Evolutionary conservation across 2,888 invertebrate genomes (phyloP), one percentile per base, ranked within the genome.

Genomic region (Prosopocoilus inquinatus): DNA sequence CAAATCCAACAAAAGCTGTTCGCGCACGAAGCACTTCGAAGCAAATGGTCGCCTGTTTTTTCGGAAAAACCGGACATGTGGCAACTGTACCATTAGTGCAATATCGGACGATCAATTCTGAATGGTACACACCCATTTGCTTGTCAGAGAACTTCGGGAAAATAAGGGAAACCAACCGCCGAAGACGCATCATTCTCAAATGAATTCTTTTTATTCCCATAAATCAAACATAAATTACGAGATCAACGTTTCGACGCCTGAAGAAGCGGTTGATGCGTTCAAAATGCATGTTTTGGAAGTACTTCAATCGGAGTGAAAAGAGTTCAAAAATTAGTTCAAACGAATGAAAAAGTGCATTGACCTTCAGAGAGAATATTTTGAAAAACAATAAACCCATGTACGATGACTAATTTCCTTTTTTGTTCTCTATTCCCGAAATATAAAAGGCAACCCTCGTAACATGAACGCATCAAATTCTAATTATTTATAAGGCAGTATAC

Each of bases 41-140:
- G 43, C 57, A 60, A 60, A 62, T 60, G 56, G 53, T 60, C 3
- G 53, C 57, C 38, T 57, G 49, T 58, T 66, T 64, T n/a, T 66
- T 67, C 57, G 54, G 63, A 35, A 57, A 34, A 54, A 61, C 55
- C 44, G 62, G 61, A 35, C 64, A 65, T 62, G 64, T 65, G 57
- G 62, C 63, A 48, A 67, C 61, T 56, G 57, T 62, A 53, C 50
- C 59, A 46, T 52, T 65, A 57, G 52, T 57, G 59, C 16, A 65
- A 47, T 58, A 47, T 59, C 55, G 57, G 61, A 65, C 61, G 33
- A 61, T 64, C 50, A 64, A 67, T 63, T 61, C 62, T 51, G 63
- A 66, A 56, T 67, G 63, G 64, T 64, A 62, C 53, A 65, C 59
- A 49, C 65, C 60, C 57, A 67, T 66, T 64, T 64, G 60, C 64